phyloP scores from a whole-genome alignment of 2,888 invertebrate genomes.

The Sinhomidia bicolor region DNA sequence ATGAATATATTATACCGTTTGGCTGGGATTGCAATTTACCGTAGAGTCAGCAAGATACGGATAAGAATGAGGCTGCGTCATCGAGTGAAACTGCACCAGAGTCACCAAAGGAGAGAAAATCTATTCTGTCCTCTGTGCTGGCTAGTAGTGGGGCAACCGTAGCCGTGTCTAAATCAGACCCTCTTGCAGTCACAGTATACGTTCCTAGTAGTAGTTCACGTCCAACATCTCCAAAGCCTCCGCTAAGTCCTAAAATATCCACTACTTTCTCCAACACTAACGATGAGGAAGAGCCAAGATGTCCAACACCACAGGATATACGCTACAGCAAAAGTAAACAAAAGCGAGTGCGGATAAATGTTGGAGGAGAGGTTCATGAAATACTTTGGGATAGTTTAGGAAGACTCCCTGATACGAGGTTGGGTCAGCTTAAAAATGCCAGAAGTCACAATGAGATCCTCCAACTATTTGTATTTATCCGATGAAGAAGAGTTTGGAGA shows the following conservation, averaged over 20 bases:
- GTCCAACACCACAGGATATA: slow-evolving; percentile 48
- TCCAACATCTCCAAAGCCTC: slow-evolving; percentile 40
- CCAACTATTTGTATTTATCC: slow-evolving; percentile 28
- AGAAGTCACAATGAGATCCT: slow-evolving; percentile 56
- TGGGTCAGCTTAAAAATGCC: slow-evolving; percentile 68
- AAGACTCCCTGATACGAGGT: slow-evolving; percentile 63
- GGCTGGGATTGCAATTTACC: not conserved
- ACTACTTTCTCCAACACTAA: slow-evolving; percentile 5
- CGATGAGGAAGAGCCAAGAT: not conserved
- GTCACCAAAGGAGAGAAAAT: slow-evolving; percentile 14
- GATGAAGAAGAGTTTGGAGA: slow-evolving; percentile 74
- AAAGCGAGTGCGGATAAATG: slow-evolving; percentile 67
- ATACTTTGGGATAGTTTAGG: slow-evolving; percentile 73
- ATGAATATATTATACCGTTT: not conserved
- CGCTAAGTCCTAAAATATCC: slow-evolving; percentile 39
- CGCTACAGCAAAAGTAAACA: slow-evolving; percentile 51
- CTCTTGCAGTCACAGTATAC: slow-evolving; percentile 58
- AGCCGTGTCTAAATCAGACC: slow-evolving; percentile 55
- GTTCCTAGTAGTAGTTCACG: slow-evolving; percentile 58
- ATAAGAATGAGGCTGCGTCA: not conserved
- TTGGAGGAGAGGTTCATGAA: slow-evolving; percentile 72
- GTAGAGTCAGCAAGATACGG: slow-evolving; percentile 12
- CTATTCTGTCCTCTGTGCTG: slow-evolving; percentile 39
- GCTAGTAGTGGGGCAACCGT: slow-evolving; percentile 45
- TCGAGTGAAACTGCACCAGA: slow-evolving; percentile 19